These are phyloP conservation scores for Typhlichthys subterraneus DNA, from an alignment of 2,797 vertebrate species.

Conservation along the genomic window DNA sequence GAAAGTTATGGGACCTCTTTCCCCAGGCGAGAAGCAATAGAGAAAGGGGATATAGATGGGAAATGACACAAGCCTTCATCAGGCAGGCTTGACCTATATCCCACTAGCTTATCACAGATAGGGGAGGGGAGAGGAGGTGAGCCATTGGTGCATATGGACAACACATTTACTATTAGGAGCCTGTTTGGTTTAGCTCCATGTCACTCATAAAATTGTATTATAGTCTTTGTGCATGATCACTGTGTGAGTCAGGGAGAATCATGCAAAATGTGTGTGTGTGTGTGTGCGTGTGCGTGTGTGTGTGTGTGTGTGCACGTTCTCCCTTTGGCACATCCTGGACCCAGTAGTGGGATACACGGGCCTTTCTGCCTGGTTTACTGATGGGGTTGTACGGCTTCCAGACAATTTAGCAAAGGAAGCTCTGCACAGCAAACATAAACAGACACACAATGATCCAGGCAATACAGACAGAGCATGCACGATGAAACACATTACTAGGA, in stretches of 20 bases:
- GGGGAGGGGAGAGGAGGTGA: conserved; percentile 11
- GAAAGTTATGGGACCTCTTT: conserved; percentile 88
- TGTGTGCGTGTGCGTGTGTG: conserved; percentile 19
- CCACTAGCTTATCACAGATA: conserved; percentile 49
- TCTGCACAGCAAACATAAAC: conserved; percentile 80
- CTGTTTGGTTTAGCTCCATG: background rate
- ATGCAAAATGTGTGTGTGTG: background rate
- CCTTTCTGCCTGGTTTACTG: conserved; percentile 91
- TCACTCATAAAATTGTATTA: conserved; percentile 29
- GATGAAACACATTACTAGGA: conserved; percentile 30
- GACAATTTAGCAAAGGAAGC: conserved; percentile 86
- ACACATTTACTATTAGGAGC: conserved; percentile 37
- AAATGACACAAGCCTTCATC: conserved; percentile 84
- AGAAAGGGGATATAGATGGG: conserved; percentile 78
- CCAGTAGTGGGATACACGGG: conserved; percentile 56
- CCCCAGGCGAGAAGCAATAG: conserved; percentile 81
- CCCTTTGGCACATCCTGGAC: conserved; percentile 76
- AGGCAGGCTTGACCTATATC: conserved; percentile 97
- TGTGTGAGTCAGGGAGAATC: conserved; percentile 39
- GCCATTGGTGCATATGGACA: conserved; percentile 45
- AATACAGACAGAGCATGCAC: conserved; percentile 45
- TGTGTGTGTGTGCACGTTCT: conserved; percentile 46
- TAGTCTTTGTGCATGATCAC: conserved; percentile 9
- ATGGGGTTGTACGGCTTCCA: conserved; percentile 83
- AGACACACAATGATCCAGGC: conserved; percentile 66